Base-by-base conservation (phyloP, 2,113 vertebrate genomes). In the Cinclus mexicanus region DNA sequence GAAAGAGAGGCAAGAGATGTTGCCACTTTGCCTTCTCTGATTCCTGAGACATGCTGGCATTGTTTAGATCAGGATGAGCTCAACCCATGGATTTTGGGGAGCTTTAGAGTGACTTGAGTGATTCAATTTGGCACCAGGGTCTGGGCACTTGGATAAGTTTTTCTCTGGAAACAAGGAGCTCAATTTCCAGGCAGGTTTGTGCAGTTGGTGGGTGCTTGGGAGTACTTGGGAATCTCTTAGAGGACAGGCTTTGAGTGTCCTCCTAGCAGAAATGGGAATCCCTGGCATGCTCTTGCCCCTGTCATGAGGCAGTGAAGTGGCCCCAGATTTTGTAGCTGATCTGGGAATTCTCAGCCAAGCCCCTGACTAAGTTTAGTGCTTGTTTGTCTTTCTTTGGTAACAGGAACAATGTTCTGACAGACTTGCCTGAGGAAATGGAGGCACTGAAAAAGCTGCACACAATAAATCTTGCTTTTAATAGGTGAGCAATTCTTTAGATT, bases 381-480 rank as follows among this genome's bases (percentile, higher is more conserved):
- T 57, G 6, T 81, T 78, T 97, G 25, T 88, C 92, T 96, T 93
- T 42, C 28, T 95, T 79, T 86, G 65, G 12, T 95, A 50, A 83
- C 97, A 99, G 99, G 87, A 99, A 99, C 94, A 99, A 99, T 85
- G 61, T 98, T 91, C 96, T 99, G 97, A 98, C 87, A 57, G 98
- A 98, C 76, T 96, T 99, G 94, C 99, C 99, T 14, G 94, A 98
- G 88, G 99, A 99, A 67, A 96, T 99, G 98, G 97, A 98, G 95
- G 98, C 97, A 11, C 89, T 99, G 76, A 92, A 88, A 42, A 98
- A 95, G 71, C 97, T 99, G 29, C 98, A 98, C 81, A 97, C 97
- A 29, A 97, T 99, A 65, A 98, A 98, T 77, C 98, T 99, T 53
- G 99, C 98, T 39, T 99, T 97, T 94, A 99, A 99, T 96, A 99